Evolutionary conservation across 2,113 vertebrate species (phyloP), one percentile per base, ranked within the genome.

Genomic region (Neolamprologus hecqui): DNA sequence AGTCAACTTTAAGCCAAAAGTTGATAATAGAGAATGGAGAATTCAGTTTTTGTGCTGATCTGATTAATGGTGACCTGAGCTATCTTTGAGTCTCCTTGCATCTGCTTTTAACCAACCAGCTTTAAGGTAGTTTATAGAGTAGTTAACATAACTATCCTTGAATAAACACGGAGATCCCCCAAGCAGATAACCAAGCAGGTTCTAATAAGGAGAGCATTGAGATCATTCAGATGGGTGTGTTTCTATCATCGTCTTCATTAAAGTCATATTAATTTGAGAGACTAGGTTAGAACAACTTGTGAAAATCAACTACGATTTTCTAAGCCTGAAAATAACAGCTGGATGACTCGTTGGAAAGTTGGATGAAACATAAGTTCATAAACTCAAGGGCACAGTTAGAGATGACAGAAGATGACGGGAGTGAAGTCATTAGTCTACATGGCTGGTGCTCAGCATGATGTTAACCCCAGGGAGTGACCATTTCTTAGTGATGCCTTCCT

Each of bases 381-480:
- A 91, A 90, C 33, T 68, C 28, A 82, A 63, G 40, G 53, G 11
- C n/a, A 79, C 31, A 83, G 49, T 84, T 31, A 57, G 26, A 81
- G 14, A 35, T 53, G 75, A 79, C 17, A 81, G 23, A 88, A 79
- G 8, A 83, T 83, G 49, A 75, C 5, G 15, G 45, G n/a, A 55
- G 28, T 42, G 82, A 82, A 81, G 65, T 79, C 75, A 90, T 93
- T 92, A 84, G 86, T 91, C 79, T 81, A 55, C 19, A 80, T 79
- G 86, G 75, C 81, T 90, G 84, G 28, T 81, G 81, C 84, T 84
- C 86, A 87, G 88, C 37, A 14, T 84, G 87, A 60, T 63, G 81
- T 53, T 79, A 85, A 60, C 83, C 86, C 31, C 82, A 33, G 87
- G 84, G 83, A 86, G 79, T 49, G 23, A 53, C 73, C 81, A 90